Evolutionary conservation across 2,888 invertebrate species (phyloP), one percentile per base, ranked within the genome.

Genomic region (Ischnura elegans): DNA sequence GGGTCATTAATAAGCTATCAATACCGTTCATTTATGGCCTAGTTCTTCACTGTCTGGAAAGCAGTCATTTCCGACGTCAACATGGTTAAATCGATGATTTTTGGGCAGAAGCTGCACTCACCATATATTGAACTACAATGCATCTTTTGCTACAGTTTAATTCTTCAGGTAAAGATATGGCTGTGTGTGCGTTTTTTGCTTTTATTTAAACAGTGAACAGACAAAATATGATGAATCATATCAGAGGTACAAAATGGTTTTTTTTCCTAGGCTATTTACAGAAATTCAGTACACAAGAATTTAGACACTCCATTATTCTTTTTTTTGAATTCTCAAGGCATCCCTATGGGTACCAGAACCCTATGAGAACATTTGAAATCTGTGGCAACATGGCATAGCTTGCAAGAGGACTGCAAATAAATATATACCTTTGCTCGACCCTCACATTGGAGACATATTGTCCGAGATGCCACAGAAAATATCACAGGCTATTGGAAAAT

Each of bases 151-250:
- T 43, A 90, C 66, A 43, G 87, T 90, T 90, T 90, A 90, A 90
- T 66, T 43, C 61, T 61, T 90, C 90, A 43, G 25, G 43, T 90
- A 90, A 66, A 90, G 90, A 90, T 90, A 90, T 90, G 90, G 90
- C 90, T 90, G 66, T 90, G 90, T 90, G 90, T 90, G 90, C 90
- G 90, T 90, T 90, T 90, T 45, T 66, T 90, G 90, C 90, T 90
- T 90, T 90, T 61, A 90, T 61, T 51, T 90, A 42, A 55, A 61
- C 61, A 61, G 90, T 90, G 61, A 90, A 90, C 61, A 90, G 90
- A 90, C 55, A 90, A 55, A 90, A 90, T 90, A 90, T 55, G 90
- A 55, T 45, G 90, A 43, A 90, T 90, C 43, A 90, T 90, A 90
- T 66, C 29, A 76, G 90, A 90, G 90, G 90, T 90, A 90, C 90